Evolutionary conservation across 2,113 vertebrate species (phyloP).

Genomic region (Riparia riparia): DNA sequence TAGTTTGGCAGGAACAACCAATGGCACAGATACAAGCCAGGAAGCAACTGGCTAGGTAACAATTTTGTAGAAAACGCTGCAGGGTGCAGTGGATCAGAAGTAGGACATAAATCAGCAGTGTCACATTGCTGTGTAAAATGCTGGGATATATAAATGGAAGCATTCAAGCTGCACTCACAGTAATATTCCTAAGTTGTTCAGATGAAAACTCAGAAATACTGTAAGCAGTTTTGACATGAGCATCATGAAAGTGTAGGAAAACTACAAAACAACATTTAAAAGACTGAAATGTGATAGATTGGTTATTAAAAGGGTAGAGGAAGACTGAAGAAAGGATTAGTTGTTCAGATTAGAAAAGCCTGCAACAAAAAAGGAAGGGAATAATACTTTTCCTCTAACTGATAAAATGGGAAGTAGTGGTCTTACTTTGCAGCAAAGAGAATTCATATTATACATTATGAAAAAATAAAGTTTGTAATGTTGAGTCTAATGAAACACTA

Average conservation of each 20-base stretch:
- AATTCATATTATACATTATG: not conserved
- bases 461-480: not conserved
- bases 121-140: not conserved
- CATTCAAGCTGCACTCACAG: not conserved
- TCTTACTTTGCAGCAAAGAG: not conserved
- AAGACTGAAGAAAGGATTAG: not conserved
- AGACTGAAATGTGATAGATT: not conserved
- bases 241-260: not conserved
- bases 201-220: not conserved
- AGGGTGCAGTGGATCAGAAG: not conserved
- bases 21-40: not conserved
- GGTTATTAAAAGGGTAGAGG: not conserved
- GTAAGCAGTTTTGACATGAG: not conserved
- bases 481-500: not conserved
- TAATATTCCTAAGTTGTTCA: not conserved
- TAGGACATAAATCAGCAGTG: not conserved
- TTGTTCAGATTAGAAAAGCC: not conserved
- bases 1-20: slow-evolving; percentile 13
- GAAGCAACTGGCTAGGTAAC: not conserved
- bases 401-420: not conserved
- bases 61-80: not conserved
- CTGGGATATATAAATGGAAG: not conserved
- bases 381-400: not conserved
- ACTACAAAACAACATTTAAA: not conserved
- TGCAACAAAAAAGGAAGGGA: not conserved